Conservation (phyloP, 2,113 vertebrate species). For the Campylomormyrus tamandua region DNA sequence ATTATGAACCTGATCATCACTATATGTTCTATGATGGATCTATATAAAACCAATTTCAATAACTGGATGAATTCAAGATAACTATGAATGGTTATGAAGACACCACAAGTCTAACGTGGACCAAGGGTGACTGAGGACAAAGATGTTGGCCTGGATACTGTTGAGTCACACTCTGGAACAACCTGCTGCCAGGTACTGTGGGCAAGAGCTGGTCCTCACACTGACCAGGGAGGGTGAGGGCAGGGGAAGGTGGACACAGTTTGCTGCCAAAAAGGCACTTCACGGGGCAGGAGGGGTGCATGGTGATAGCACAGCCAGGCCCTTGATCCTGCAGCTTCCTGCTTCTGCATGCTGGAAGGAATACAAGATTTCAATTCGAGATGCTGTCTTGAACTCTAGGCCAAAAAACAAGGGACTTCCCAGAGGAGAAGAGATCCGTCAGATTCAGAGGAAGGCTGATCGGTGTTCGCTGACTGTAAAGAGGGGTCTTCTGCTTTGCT, state of each 20-base stretch:
- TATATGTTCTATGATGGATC: not conserved
- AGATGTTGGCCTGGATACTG: constrained; percentile 2
- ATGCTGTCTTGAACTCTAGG: not conserved
- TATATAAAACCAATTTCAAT: not conserved
- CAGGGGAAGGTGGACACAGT: not conserved
- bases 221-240: constrained; percentile 35
- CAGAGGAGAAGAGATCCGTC: not conserved
- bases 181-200: constrained; percentile 19
- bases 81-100: not conserved
- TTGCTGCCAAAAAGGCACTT: constrained; percentile 8
- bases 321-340: not conserved
- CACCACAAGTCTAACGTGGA: not conserved
- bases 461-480: not conserved
- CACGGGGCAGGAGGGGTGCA: not conserved
- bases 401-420: constrained; percentile 14
- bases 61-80: not conserved
- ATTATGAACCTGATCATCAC: not conserved
- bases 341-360: not conserved
- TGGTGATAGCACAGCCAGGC: not conserved
- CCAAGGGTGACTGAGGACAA: not conserved
- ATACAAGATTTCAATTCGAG: not conserved
- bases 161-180: constrained; percentile 29
- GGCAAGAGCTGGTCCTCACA: constrained; percentile 26
- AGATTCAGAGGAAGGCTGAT: not conserved
- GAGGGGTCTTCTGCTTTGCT: not conserved